Base-by-base conservation (phyloP, 53 echinoderm and acorn worm genomes). In the Zoroaster sp. region DNA sequence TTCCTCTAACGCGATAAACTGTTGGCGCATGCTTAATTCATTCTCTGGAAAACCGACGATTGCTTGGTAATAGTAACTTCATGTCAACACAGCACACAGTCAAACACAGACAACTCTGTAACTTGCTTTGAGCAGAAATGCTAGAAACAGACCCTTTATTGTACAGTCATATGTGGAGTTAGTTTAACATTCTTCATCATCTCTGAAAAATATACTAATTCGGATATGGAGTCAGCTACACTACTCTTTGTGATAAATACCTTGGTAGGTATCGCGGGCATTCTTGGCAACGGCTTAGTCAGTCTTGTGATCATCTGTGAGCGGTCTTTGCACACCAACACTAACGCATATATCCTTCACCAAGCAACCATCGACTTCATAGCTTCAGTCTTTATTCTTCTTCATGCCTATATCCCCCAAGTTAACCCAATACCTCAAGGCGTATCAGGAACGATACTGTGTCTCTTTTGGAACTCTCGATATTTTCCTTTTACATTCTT, bases 301-400 rank as follows among this genome's bases (percentile, higher is more conserved):
- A 85, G 46, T 49, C 9, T 85, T 49, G 85, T 85, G 33, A 71
- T 85, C 52, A 49, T 85, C 36, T 70, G 6, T 12, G 85, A 85
- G 35, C 35, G 31, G 4, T 85, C 70, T 4, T 81, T 89, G 90
- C 90, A 89, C 44, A 89, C 73, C 12, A 55, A 59, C 49, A 89
- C 90, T 5, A 89, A 89, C 66, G 90, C 72, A 4, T 59, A 73
- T 12, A 89, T 89, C 25, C 73, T 80, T 0, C 81, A 89, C 82
- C 90, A 89, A n/a, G n/a, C 90, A n/a, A 63, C 41, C 47, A 82
- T 89, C 9, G 90, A 89, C 63, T 89, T 89, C 15, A 1, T 81
- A 5, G 73, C 75, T 15, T 89, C 81, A 1, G 55, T 89, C 2
- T 89, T 89, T 35, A 89, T 74, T 63, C 55, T 89, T 4, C 65